phyloP scores from a whole-genome alignment of 2,113 vertebrate species.

The Pungitius pungitius region DNA sequence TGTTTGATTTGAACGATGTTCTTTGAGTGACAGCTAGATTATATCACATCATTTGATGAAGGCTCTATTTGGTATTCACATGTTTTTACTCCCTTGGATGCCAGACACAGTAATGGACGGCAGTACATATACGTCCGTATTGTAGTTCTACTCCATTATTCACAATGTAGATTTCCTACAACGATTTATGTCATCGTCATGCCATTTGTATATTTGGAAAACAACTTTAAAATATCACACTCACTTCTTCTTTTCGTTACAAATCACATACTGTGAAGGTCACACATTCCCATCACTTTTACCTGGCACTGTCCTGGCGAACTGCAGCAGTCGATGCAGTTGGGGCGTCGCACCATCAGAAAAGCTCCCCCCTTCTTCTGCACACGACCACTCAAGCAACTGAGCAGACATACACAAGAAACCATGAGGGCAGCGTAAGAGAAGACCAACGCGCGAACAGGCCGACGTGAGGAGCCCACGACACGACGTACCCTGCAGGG shows the following conservation, averaged over 20 bases:
- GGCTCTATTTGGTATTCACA: background rate
- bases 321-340: slow-evolving; percentile 85
- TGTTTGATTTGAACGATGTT: background rate
- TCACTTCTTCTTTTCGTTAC: background rate
- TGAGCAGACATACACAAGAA: slow-evolving; percentile 55
- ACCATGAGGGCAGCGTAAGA: background rate
- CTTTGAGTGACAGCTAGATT: background rate
- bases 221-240: background rate
- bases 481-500: slow-evolving; percentile 80
- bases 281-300: background rate
- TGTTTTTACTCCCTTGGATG: background rate
- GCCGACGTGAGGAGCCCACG: no score
- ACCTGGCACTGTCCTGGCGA: slow-evolving; percentile 84
- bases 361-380: slow-evolving; percentile 80
- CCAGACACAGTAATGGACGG: background rate
- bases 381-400: slow-evolving; percentile 84
- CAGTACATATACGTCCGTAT: background rate
- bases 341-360: slow-evolving; percentile 80
- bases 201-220: background rate
- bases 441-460: rapidly evolving
- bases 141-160: background rate
- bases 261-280: background rate
- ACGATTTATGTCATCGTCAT: no score
- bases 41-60: background rate
- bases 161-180: background rate